Conservation (phyloP, 2,888 invertebrate species). For the Drosophila helvetica region DNA sequence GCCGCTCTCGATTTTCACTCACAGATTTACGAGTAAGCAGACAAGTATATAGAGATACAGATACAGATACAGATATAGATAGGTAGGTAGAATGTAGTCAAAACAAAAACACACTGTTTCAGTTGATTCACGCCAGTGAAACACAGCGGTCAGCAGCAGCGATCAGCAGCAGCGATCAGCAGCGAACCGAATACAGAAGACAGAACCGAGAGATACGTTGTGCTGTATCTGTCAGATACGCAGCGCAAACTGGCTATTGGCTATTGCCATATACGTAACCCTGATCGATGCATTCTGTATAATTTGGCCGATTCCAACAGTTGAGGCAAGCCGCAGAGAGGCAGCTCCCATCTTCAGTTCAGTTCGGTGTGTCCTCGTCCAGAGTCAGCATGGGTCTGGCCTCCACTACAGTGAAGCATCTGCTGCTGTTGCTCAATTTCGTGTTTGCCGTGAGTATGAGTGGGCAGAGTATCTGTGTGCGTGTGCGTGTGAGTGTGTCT, state of each 20-base stretch:
- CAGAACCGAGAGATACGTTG: neutral
- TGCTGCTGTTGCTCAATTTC: constrained; percentile 78
- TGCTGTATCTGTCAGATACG: constrained; percentile 45
- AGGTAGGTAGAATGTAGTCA: constrained; percentile 41
- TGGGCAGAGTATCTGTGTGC: constrained; percentile 6
- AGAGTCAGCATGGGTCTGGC: constrained; percentile 69
- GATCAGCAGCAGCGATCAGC: neutral
- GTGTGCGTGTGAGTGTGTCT: constrained; percentile 6
- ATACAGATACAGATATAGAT: constrained; percentile 29
- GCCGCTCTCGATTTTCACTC: constrained; percentile 60
- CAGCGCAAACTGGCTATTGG: constrained; percentile 51
- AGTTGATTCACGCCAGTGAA: constrained; percentile 69
- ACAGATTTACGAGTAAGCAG: constrained; percentile 22
- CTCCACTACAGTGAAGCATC: constrained; percentile 76
- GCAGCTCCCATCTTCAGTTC: constrained; percentile 34
- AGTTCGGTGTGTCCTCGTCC: neutral
- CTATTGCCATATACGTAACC: constrained; percentile 63
- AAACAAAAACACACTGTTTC: constrained; percentile 63
- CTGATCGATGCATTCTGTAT: constrained; percentile 51
- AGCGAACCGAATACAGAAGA: too few species aligned
- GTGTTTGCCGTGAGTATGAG: constrained; percentile 72
- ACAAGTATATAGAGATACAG: neutral
- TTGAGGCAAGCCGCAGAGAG: constrained; percentile 47
- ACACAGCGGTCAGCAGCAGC: constrained; percentile 65
- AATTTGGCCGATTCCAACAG: constrained; percentile 10